Evolutionary conservation across 2,888 invertebrate species (phyloP), one percentile per base, ranked within the genome.

Genomic region (Dynastes hyllus): DNA sequence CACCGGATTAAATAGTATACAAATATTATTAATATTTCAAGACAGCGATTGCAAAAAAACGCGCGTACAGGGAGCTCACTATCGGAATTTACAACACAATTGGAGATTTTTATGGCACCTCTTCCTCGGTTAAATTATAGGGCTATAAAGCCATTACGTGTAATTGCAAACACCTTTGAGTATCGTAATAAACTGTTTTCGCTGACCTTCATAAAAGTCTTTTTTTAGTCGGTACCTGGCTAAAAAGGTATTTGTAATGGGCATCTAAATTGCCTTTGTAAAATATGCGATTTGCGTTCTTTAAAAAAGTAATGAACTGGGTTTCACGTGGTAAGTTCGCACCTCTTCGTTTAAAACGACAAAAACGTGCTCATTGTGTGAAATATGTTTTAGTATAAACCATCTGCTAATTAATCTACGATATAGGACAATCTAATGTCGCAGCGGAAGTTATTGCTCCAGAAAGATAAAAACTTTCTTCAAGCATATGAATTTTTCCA

Each of bases 111-210:
- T 69, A 69, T 69, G 50, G 69, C 69, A 69, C 51, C 69, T 69
- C 40, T 69, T 69, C 69, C 51, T 27, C 51, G 51, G 69, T 69
- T 69, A 51, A 69, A 69, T 69, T 69, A 69, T 69, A 69, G 69
- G 69, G 51, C 69, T 69, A 51, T 69, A 69, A 69, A 69, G 51
- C 51, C 69, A 69, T 69, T 69, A 69, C 69, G 69, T 69, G 69
- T 69, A 69, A 69, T 53, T 69, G 69, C 69, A 69, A 69, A 69
- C 69, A 69, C 69, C 69, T 69, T 69, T 50, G 51, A 51, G 51
- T 51, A 69, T 69, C 51, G 50, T 51, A 66, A 69, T 69, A 51
- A 51, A 51, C 51, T 69, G 50, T 69, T 69, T 69, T 69, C 51
- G 50, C 51, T 69, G 50, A 51, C 51, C 69, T 51, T 51, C 69